These are phyloP conservation scores for Drosophila nasuta DNA, from an alignment of 1,140 invertebrate species.

Conservation along the genomic window DNA sequence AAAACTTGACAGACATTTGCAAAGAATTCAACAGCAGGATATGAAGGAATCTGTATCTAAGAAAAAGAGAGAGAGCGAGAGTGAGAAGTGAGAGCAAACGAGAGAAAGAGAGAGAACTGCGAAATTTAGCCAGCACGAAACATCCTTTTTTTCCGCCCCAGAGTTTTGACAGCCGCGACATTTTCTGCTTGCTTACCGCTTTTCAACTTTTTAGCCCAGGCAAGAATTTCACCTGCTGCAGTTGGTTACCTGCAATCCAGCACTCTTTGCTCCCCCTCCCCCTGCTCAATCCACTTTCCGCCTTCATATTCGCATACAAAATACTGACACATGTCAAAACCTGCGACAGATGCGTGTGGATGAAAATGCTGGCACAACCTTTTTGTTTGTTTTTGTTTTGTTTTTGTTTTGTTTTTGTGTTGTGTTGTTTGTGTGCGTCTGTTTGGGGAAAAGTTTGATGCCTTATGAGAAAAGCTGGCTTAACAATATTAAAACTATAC, in stretches of 20 bases:
- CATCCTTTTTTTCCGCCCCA: slow-evolving; percentile 28
- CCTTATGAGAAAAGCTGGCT: slow-evolving; percentile 21
- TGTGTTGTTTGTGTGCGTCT: slow-evolving; percentile 21
- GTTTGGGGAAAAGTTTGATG: slow-evolving; percentile 56
- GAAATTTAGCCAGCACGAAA: slow-evolving; percentile 21
- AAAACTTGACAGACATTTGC: slow-evolving; percentile 52
- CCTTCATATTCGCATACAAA: slow-evolving; percentile 7
- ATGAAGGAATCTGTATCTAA: slow-evolving; percentile 1
- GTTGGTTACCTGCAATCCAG: not conserved
- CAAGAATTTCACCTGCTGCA: slow-evolving; percentile 45
- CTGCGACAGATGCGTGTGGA: slow-evolving; percentile 60
- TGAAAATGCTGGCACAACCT: slow-evolving; percentile 42
- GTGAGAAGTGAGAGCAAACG: not conserved
- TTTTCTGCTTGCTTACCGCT: slow-evolving; percentile 80
- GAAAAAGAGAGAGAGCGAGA: not conserved
- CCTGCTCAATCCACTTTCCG: not conserved
- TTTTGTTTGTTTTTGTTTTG: slow-evolving; percentile 43
- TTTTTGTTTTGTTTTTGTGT: slow-evolving; percentile 27
- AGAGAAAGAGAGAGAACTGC: not conserved
- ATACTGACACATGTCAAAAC: slow-evolving; percentile 69
- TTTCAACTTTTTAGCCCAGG: slow-evolving; percentile 64
- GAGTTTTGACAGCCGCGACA: slow-evolving; percentile 76
- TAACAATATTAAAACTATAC: slow-evolving; percentile 55
- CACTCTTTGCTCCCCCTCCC: not conserved
- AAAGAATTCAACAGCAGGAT: slow-evolving; percentile 30